These are phyloP conservation scores for Chrysemys picta DNA, from an alignment of 2,113 vertebrate genomes.

Conservation along the genomic window DNA sequence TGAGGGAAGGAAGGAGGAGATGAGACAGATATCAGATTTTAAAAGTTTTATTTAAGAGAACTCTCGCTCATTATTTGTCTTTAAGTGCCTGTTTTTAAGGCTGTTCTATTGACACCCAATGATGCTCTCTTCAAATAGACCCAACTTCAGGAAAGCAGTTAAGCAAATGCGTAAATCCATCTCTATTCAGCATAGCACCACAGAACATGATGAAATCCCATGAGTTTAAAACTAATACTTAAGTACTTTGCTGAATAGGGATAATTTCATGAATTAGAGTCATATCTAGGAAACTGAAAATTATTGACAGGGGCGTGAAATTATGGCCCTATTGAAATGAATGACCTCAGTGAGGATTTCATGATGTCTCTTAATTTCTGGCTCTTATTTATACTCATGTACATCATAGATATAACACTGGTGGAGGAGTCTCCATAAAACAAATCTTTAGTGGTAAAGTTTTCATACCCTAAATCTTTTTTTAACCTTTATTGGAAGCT, in stretches of 20 bases:
- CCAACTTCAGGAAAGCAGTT: background rate
- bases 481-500: slow-evolving; percentile 17
- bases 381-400: background rate
- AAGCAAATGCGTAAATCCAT: background rate
- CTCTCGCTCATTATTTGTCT: background rate
- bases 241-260: background rate
- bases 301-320: background rate
- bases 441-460: background rate
- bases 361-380: background rate
- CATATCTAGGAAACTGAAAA: background rate
- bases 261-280: background rate
- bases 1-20: background rate
- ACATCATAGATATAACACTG: background rate
- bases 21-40: background rate
- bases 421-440: background rate
- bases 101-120: background rate
- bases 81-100: background rate
- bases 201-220: background rate
- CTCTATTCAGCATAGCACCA: slow-evolving; percentile 1
- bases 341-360: background rate
- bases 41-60: rapidly evolving
- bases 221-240: background rate
- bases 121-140: background rate
- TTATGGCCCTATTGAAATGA: background rate
- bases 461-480: background rate